Evolutionary conservation across 2,113 vertebrate species (phyloP).

Genomic region (Perca schrenkii): DNA sequence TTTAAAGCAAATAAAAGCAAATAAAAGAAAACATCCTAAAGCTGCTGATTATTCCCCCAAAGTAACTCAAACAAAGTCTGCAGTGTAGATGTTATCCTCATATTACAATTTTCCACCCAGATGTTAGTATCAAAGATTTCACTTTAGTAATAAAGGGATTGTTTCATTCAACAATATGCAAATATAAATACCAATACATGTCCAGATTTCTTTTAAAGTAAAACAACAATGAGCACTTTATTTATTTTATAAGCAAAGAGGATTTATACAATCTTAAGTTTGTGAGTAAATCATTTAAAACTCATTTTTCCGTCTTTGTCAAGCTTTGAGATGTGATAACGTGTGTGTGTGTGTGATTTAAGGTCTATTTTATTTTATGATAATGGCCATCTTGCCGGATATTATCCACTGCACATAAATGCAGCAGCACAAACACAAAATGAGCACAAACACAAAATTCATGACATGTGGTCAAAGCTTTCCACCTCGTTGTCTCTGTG

Average conservation of each 20-base stretch:
- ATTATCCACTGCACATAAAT: slow-evolving; percentile 6
- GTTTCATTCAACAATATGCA: too few relatives aligned
- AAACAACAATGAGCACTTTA: too few relatives aligned
- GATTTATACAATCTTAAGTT: background rate
- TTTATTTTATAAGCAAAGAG: too few relatives aligned
- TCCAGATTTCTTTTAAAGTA: too few relatives aligned
- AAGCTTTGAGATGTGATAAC: background rate
- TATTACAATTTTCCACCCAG: background rate
- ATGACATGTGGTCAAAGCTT: slow-evolving; percentile 1
- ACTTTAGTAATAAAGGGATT: background rate
- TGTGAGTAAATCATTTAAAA: background rate
- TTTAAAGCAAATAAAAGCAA: background rate
- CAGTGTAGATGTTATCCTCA: background rate
- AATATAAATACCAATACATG: too few relatives aligned
- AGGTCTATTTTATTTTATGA: background rate
- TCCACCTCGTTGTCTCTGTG: slow-evolving; percentile 23
- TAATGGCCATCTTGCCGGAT: background rate
- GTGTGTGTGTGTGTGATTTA: background rate
- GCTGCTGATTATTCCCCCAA: background rate
- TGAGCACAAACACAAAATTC: slow-evolving; percentile 19
- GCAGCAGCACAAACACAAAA: slow-evolving; percentile 13
- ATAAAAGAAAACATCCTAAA: background rate
- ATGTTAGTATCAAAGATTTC: background rate
- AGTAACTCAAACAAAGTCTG: too few relatives aligned
- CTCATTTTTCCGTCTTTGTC: background rate